These are phyloP conservation scores for Peromyscus melanophrys DNA, from an alignment of 2,797 vertebrate genomes.

Conservation along the genomic window DNA sequence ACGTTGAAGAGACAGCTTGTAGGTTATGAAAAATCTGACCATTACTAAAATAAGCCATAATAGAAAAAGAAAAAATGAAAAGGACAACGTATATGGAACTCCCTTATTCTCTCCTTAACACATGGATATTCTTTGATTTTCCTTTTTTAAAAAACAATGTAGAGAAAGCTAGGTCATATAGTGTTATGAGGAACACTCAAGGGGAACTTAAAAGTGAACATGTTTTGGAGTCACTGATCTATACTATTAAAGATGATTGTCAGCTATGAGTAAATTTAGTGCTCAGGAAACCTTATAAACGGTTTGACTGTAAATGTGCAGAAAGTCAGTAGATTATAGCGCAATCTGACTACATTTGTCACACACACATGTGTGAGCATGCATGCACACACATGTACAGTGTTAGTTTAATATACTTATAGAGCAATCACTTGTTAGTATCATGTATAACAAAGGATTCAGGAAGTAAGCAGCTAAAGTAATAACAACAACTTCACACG, in stretches of 20 bases:
- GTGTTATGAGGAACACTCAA: slow-evolving; percentile 27
- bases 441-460: not conserved
- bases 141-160: slow-evolving; percentile 59
- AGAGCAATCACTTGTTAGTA: not conserved
- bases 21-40: slow-evolving; percentile 39
- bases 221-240: slow-evolving; percentile 70
- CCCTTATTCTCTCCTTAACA: slow-evolving; percentile 35
- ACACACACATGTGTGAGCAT: not conserved
- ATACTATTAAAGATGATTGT: slow-evolving; percentile 66
- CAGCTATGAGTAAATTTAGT: slow-evolving; percentile 67
- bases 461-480: not conserved
- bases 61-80: not conserved
- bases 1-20: slow-evolving; percentile 22
- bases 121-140: slow-evolving; percentile 66
- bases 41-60: slow-evolving; percentile 61
- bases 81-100: not conserved
- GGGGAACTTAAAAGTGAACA: slow-evolving; percentile 74
- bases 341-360: slow-evolving; percentile 7
- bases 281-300: slow-evolving; percentile 62
- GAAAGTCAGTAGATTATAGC: slow-evolving; percentile 43
- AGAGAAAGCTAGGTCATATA: slow-evolving; percentile 73
- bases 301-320: slow-evolving; percentile 16
- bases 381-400: not conserved
- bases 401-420: not conserved
- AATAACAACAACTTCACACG: not conserved